Conservation (phyloP, 2,888 invertebrate species). For the Ecliptopera silaceata region DNA sequence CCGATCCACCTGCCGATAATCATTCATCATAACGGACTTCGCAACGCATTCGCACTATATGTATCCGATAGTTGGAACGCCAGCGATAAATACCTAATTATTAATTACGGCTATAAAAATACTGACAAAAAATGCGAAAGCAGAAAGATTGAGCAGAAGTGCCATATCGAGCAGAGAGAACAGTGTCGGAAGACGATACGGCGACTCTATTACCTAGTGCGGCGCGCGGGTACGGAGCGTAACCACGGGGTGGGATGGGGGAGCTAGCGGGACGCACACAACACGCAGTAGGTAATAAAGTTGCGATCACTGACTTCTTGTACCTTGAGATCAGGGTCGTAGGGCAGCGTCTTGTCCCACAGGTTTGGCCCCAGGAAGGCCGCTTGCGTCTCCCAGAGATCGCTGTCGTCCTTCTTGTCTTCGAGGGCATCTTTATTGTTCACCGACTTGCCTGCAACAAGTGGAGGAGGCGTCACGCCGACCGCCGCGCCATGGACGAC, state of each 20-base stretch:
- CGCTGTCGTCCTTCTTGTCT: conserved; percentile 91
- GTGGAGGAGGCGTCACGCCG: conserved; percentile 60
- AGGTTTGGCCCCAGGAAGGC: conserved; percentile 98
- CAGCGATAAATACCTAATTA: conserved; percentile 4
- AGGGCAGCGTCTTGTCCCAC: conserved; percentile 96
- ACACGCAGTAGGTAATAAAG: conserved; percentile 74
- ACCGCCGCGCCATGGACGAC: conserved; percentile 40
- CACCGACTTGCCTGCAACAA: conserved; percentile 85
- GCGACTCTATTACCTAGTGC: conserved; percentile 74
- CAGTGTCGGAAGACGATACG: conserved; percentile 21
- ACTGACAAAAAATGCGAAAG: conserved; percentile 9
- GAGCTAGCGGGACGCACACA: conserved; percentile 54
- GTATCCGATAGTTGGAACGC: conserved; percentile 5
- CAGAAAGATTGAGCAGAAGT: conserved; percentile 12
- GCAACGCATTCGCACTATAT: conserved; percentile 6
- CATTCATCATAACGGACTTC: conserved; percentile 1
- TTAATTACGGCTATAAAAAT: not conserved
- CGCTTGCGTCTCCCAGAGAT: conserved; percentile 96
- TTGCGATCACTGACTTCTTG: conserved; percentile 84
- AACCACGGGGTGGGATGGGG: conserved; percentile 47
- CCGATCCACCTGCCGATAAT: not conserved
- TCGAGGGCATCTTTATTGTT: conserved; percentile 84
- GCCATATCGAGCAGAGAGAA: conserved; percentile 24
- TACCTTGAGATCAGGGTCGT: conserved; percentile 98
- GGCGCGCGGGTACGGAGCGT: conserved; percentile 44